These are phyloP conservation scores for Portevinia maculata DNA, from an alignment of 2,888 invertebrate species.

Conservation along the genomic window DNA sequence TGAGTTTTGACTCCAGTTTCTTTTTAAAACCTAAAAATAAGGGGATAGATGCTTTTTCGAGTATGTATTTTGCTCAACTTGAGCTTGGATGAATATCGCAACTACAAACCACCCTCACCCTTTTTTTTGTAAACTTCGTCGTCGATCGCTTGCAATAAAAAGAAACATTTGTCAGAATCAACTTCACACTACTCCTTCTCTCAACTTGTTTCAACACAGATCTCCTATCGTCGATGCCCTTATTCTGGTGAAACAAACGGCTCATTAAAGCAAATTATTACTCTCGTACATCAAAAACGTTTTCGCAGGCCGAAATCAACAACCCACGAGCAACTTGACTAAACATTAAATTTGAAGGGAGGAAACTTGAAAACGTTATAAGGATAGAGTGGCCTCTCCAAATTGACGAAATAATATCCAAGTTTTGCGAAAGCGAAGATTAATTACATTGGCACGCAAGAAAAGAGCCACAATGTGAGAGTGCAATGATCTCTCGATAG, in stretches of 20 bases:
- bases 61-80: no score
- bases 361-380: background rate
- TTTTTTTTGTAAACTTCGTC: no score
- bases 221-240: no score
- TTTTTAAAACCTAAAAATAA: no score
- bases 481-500: constrained; percentile 26
- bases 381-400: background rate
- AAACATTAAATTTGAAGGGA: constrained; percentile 14
- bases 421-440: constrained; percentile 21
- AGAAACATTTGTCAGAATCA: no score
- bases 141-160: no score
- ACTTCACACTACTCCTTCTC: no score
- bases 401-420: constrained; percentile 21
- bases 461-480: background rate
- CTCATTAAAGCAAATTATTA: constrained; percentile 43
- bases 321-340: constrained; percentile 8
- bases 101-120: no score
- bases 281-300: constrained; percentile 25
- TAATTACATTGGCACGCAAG: constrained; percentile 45
- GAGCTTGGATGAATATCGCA: no score
- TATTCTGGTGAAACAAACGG: constrained; percentile 17
- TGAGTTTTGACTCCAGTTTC: no score
- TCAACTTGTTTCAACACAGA: no score
- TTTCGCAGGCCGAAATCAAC: constrained; percentile 29
- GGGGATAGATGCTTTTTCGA: no score